phyloP scores from a whole-genome alignment of 2,888 invertebrate genomes.

The Leuctra nigra region DNA sequence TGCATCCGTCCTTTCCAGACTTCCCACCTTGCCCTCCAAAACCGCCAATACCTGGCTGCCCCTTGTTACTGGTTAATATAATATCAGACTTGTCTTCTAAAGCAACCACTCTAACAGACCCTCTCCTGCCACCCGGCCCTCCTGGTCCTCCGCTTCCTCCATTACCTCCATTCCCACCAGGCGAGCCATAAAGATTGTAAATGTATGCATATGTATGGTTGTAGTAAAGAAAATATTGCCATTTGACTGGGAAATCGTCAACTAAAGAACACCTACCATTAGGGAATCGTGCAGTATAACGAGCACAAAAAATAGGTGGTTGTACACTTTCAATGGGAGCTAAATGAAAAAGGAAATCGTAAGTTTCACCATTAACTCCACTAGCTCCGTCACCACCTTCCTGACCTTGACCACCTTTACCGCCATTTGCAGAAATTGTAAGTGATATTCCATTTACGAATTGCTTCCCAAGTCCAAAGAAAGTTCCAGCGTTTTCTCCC shows the following conservation, averaged over 20 bases:
- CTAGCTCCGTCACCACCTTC: slow-evolving; percentile 5
- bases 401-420: slow-evolving; percentile 16
- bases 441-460: background rate
- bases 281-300: no score
- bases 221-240: no score
- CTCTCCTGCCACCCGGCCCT: background rate
- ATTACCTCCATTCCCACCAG: no score
- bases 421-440: slow-evolving; percentile 8
- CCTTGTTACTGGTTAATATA: no score
- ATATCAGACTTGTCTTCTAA: background rate
- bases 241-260: no score
- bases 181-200: background rate
- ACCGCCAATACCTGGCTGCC: background rate
- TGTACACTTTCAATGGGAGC: no score
- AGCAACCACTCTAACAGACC: no score
- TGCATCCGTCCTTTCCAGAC: no score
- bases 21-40: background rate
- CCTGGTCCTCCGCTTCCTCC: background rate
- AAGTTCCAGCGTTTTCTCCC: background rate
- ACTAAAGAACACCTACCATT: no score
- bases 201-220: no score
- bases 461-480: slow-evolving; percentile 10
- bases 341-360: no score
- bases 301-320: no score
- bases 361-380: background rate